Percentiles rank a stretch among this genome's conserved stretches.
These are phyloP conservation scores for Charina bottae DNA, from an alignment of 2,113 vertebrate species.

Conservation along the genomic window DNA sequence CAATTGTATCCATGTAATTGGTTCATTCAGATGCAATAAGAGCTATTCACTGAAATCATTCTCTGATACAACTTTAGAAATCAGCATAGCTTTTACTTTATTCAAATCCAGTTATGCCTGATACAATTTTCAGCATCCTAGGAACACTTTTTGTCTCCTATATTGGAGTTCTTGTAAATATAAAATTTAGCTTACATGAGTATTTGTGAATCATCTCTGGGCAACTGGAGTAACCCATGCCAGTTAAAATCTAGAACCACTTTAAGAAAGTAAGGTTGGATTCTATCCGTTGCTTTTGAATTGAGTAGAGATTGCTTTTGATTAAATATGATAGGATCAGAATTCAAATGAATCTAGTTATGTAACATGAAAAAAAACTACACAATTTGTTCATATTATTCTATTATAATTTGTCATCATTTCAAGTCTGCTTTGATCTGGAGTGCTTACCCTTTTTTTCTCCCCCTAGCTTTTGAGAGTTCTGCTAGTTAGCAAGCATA, in stretches of 20 bases:
- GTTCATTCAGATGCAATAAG: not conserved
- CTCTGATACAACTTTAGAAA: not conserved
- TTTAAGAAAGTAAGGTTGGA: conserved; percentile 10
- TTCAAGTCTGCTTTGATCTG: conserved; percentile 19
- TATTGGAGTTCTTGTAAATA: not conserved
- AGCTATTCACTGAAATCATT: not conserved
- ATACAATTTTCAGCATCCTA: not conserved
- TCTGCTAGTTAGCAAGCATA: conserved; percentile 31
- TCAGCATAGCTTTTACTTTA: not conserved
- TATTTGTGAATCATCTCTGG: not conserved
- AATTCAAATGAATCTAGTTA: not conserved
- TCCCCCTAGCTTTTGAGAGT: conserved; percentile 4
- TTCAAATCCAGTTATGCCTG: not conserved
- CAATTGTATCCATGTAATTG: not conserved
- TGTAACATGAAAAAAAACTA: conserved; percentile 23
- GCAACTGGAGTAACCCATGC: not conserved
- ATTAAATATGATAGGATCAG: not conserved
- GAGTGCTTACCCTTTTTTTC: conserved; percentile 15
- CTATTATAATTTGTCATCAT: conserved; percentile 38
- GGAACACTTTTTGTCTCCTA: not conserved
- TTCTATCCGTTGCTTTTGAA: not conserved
- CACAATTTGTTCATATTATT: conserved; percentile 41
- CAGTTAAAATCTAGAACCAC: not conserved
- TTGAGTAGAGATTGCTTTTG: not conserved
- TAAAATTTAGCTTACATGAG: not conserved